phyloP scores from a whole-genome alignment of 2,797 vertebrate species.

The Trachurus trachurus region DNA sequence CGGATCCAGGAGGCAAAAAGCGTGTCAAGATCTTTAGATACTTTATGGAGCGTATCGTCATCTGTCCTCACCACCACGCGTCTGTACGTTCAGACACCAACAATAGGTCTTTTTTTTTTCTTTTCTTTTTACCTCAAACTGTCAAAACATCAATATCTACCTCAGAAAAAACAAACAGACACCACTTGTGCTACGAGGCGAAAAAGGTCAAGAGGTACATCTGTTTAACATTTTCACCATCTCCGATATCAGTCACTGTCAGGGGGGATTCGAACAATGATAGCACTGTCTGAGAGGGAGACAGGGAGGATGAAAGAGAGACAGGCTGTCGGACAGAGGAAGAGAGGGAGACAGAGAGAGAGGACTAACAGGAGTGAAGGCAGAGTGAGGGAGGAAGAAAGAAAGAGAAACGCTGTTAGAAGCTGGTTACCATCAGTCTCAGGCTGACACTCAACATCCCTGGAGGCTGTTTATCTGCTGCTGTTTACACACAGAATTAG shows the following conservation, averaged over 20 bases:
- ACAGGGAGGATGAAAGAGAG: slow-evolving; percentile 32
- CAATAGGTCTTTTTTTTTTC: slow-evolving; percentile 3
- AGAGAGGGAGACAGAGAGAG: slow-evolving; percentile 4
- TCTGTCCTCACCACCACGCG: background rate
- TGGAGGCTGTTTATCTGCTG: slow-evolving; percentile 57
- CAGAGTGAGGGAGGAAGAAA: background rate
- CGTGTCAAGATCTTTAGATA: background rate
- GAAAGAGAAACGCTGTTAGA: background rate
- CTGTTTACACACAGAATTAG: slow-evolving; percentile 59
- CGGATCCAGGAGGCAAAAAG: background rate
- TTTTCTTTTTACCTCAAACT: slow-evolving; percentile 27
- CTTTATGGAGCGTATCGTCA: slow-evolving; percentile 5
- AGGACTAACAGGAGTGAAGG: background rate
- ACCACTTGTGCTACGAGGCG: slow-evolving; percentile 21
- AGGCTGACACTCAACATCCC: slow-evolving; percentile 45
- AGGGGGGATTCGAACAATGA: slow-evolving; percentile 54
- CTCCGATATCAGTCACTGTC: slow-evolving; percentile 51
- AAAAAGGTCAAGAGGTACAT: slow-evolving; percentile 61
- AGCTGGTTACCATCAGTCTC: slow-evolving; percentile 38
- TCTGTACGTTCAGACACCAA: slow-evolving; percentile 15
- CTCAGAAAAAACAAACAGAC: slow-evolving; percentile 49
- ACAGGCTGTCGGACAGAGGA: background rate
- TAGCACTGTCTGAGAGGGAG: slow-evolving; percentile 31
- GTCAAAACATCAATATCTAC: slow-evolving; percentile 50
- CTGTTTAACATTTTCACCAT: slow-evolving; percentile 65